Percentiles rank a stretch among this genome's conserved stretches.
These are phyloP conservation scores for Kryptopterus vitreolus DNA, from an alignment of 2,797 vertebrate genomes.

Conservation along the genomic window DNA sequence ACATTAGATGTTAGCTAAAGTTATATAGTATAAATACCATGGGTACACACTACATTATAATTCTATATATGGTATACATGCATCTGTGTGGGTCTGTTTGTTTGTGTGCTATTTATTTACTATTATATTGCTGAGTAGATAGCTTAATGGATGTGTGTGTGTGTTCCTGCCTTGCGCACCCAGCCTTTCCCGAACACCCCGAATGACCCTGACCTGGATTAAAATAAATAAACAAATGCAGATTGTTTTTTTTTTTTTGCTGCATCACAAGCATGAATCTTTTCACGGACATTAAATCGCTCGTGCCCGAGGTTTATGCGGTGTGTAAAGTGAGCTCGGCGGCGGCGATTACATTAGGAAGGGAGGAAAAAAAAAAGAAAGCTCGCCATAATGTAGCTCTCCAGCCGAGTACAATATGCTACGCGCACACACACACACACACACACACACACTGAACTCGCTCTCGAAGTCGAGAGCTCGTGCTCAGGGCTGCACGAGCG, in stretches of 20 bases:
- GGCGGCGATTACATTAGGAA: slow-evolving; percentile 48
- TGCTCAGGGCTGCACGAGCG: slow-evolving; percentile 15
- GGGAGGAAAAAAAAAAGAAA: slow-evolving; percentile 32
- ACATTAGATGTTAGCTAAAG: no score
- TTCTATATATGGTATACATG: no score
- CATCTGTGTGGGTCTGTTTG: not conserved
- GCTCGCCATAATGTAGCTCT: slow-evolving; percentile 46
- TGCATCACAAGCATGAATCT: slow-evolving; percentile 10
- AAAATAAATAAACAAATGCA: slow-evolving; percentile 6
- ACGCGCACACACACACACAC: no score
- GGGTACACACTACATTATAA: no score
- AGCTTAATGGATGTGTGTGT: not conserved
- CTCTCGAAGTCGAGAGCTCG: slow-evolving; percentile 20
- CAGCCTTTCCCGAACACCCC: not conserved
- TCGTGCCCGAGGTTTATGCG: slow-evolving; percentile 5
- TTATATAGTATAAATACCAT: no score
- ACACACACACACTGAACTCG: slow-evolving; percentile 38
- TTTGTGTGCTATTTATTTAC: not conserved
- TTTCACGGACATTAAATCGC: slow-evolving; percentile 15
- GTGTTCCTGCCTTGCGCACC: not conserved
- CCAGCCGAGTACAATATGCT: slow-evolving; percentile 42
- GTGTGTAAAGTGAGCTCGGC: slow-evolving; percentile 42
- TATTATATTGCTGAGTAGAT: not conserved
- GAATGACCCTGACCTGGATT: not conserved
- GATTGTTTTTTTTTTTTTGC: not conserved